Evolutionary conservation across 2,888 invertebrate genomes (phyloP).

Genomic region (Acleris holmiana): DNA sequence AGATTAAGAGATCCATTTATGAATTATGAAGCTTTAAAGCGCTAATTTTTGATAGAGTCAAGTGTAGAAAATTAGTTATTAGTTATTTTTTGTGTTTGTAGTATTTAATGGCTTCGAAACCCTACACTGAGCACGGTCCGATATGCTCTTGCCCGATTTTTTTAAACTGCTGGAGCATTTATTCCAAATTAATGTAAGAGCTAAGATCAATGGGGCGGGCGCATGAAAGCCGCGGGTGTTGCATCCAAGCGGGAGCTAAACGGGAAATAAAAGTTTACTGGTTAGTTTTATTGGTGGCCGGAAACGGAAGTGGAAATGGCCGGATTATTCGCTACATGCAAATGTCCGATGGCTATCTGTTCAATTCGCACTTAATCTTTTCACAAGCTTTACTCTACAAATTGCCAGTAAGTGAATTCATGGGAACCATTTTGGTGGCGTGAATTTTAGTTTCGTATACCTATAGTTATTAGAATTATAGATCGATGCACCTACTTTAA

Average conservation of each 20-base stretch:
- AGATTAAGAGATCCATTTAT: too few species aligned
- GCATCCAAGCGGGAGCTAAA: too few species aligned
- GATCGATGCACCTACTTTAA: background rate
- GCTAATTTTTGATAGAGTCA: too few species aligned
- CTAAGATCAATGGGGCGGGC: background rate
- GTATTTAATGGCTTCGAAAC: too few species aligned
- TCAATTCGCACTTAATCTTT: slow-evolving; percentile 33
- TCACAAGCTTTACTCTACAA: slow-evolving; percentile 6
- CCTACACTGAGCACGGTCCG: too few species aligned
- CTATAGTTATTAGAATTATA: background rate
- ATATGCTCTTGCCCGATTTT: too few species aligned
- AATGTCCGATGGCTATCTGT: slow-evolving; percentile 28
- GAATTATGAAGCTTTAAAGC: too few species aligned
- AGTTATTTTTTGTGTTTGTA: too few species aligned
- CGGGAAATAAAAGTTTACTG: slow-evolving; percentile 15
- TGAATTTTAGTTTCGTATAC: background rate
- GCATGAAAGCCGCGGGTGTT: background rate
- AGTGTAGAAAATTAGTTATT: too few species aligned
- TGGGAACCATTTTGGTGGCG: background rate
- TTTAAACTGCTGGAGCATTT: background rate
- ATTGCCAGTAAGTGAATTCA: slow-evolving; percentile 27
- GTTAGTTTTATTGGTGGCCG: slow-evolving; percentile 6
- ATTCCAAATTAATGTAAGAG: background rate
- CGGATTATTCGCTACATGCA: slow-evolving; percentile 26
- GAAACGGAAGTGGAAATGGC: slow-evolving; percentile 26